Percentiles rank a stretch among this genome's conserved stretches.
Evolutionary conservation across 2,888 invertebrate genomes (phyloP).

Genomic region (Oligia strigilis): DNA sequence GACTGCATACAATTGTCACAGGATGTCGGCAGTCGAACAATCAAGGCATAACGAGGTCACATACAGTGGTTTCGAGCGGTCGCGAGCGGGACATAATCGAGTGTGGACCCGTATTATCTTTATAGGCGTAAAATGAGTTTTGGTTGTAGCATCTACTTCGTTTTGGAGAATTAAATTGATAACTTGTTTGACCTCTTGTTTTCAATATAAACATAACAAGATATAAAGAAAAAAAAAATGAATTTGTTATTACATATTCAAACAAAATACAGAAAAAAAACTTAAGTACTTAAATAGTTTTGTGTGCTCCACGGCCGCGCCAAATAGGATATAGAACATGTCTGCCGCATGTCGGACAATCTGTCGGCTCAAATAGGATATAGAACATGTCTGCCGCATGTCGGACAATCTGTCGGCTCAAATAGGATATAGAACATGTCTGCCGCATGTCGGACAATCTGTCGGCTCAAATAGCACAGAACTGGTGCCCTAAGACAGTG

Average conservation of each 20-base stretch:
- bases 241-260: too few relatives aligned
- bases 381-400: too few relatives aligned
- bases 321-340: neutral
- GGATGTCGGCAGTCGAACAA: constrained; percentile 60
- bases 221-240: too few relatives aligned
- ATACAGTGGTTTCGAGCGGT: constrained; percentile 15
- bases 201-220: neutral
- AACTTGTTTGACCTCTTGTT: constrained; percentile 15
- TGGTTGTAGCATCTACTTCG: constrained; percentile 10
- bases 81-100: constrained; percentile 2
- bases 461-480: neutral
- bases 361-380: too few relatives aligned
- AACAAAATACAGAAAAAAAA: too few relatives aligned
- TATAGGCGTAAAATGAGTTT: constrained; percentile 7
- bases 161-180: constrained; percentile 13
- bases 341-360: too few relatives aligned
- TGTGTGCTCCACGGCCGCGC: too few relatives aligned
- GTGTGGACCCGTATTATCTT: constrained; percentile 43
- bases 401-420: too few relatives aligned
- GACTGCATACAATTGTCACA: constrained; percentile 58
- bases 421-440: too few relatives aligned
- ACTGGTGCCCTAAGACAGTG: neutral
- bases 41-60: constrained; percentile 54
- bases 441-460: neutral
- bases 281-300: too few relatives aligned